These are phyloP conservation scores for Indicator indicator DNA, from an alignment of 2,113 vertebrate species.

Conservation along the genomic window DNA sequence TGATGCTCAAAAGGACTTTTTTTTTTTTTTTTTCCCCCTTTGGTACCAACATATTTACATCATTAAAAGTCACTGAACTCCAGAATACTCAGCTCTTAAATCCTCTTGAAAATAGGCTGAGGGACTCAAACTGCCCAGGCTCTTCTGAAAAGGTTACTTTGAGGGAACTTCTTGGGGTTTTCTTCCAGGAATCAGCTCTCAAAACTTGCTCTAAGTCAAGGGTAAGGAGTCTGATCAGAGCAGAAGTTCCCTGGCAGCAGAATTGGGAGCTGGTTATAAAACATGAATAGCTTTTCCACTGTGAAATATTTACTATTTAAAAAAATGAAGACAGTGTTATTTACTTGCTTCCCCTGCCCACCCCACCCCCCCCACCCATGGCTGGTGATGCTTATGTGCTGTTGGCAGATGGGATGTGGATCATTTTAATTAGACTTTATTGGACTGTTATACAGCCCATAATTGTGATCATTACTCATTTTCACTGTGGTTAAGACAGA, in stretches of 20 bases:
- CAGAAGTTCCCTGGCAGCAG: not conserved
- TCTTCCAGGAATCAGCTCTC: not conserved
- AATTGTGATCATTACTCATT: slow-evolving; percentile 84
- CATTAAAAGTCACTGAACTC: not conserved
- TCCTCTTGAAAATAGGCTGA: not conserved
- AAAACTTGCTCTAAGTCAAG: not conserved
- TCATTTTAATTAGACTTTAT: slow-evolving; percentile 89
- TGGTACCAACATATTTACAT: not conserved
- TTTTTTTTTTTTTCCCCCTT: not conserved
- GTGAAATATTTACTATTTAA: slow-evolving; percentile 67
- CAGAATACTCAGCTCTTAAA: not conserved
- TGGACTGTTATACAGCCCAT: slow-evolving; percentile 82
- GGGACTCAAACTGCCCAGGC: not conserved
- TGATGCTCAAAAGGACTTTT: not conserved
- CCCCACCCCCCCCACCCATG: slow-evolving; percentile 18
- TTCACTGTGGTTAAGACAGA: slow-evolving; percentile 80
- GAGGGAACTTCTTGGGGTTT: not conserved
- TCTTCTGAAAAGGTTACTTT: not conserved
- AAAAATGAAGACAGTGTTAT: slow-evolving; percentile 55
- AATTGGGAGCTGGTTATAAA: slow-evolving; percentile 35
- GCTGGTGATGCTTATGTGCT: slow-evolving; percentile 68
- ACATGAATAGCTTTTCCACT: slow-evolving; percentile 26
- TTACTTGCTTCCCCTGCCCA: slow-evolving; percentile 57
- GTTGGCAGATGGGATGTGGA: slow-evolving; percentile 84
- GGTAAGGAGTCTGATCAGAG: not conserved